Evolutionary conservation across 2,113 vertebrate genomes (phyloP), one percentile per base, ranked within the genome.

Genomic region (Colaptes auratus): DNA sequence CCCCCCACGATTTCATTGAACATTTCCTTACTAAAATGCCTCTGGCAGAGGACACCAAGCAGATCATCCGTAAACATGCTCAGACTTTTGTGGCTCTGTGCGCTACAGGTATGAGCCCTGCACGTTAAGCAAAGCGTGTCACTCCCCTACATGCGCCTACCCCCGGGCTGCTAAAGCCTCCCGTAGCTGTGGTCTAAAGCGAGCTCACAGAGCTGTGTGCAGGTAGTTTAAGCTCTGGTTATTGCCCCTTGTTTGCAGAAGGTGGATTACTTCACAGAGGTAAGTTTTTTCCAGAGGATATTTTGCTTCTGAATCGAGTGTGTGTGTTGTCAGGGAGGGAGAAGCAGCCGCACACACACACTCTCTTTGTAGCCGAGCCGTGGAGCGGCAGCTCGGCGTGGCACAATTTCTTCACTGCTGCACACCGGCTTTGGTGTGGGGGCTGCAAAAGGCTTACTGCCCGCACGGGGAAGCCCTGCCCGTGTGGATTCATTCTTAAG

Each of bases 41-140:
- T 46, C 98, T 99, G 97, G 96, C 98, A 64, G 98, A 98, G 88
- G 98, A 98, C 96, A 98, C 97, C 98, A 99, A 99, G 95, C 99
- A 99, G 97, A 98, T 99, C 97, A 99, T 99, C 92, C 98, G 99
- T 97, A 99, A 99, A 94, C 99, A 99, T 55, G 98, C 99, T 28
- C 99, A 99, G 98, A 99, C 99, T 86, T 99, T 99, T 86, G 99
- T 99, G 86, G 99, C 99, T 72, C 98, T 99, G 88, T 99, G 99
- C 95, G 99, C 99, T 92, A 99, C 99, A 99, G 99, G 99, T 99
- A 98, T 79, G 84, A 92, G 95, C 94, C 91, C 83, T 92, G 95
- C 91, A 95, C 92, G 73, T 93, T 92, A 89, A 24, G 66, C 91
- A 89, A 92, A 93, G 96, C 67, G 87, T 83, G 92, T 90, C 56